These are phyloP conservation scores for Linepithema humile DNA, from an alignment of 1,140 invertebrate species.

Conservation along the genomic window DNA sequence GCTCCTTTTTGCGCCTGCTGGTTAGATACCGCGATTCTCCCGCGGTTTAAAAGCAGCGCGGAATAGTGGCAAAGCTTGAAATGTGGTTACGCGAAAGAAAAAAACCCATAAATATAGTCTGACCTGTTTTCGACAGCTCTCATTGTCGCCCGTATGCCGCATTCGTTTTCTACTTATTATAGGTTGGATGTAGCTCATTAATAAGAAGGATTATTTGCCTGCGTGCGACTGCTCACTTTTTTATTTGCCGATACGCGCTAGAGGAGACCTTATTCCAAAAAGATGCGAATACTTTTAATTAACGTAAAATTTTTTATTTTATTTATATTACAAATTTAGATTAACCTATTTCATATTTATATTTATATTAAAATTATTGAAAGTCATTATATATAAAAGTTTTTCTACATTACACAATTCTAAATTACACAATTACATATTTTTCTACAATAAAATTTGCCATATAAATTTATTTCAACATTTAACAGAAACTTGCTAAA, in stretches of 20 bases:
- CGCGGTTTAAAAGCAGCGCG: constrained; percentile 43
- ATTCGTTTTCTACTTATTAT: constrained; percentile 53
- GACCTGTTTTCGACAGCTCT: constrained; percentile 69
- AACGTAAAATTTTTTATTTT: not conserved
- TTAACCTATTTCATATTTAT: not conserved
- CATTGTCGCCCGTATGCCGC: constrained; percentile 42
- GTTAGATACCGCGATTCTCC: constrained; percentile 53
- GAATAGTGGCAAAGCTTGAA: constrained; percentile 33
- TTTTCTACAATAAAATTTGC: not conserved
- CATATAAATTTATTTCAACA: not conserved
- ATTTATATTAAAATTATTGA: not conserved
- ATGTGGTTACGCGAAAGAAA: constrained; percentile 13
- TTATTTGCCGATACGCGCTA: not conserved
- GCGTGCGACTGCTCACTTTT: constrained; percentile 30
- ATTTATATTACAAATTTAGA: not conserved
- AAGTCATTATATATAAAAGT: not conserved
- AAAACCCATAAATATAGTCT: constrained; percentile 66
- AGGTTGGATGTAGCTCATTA: constrained; percentile 53
- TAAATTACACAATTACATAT: no score
- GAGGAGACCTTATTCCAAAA: not conserved
- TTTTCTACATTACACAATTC: no score
- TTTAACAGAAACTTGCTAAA: not conserved
- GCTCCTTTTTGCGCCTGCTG: constrained; percentile 28
- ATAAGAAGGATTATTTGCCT: constrained; percentile 55
- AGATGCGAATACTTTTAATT: not conserved